A percentile compares a stretch with the other conserved stretches of the same genome.
phyloP scores from a whole-genome alignment of 2,888 invertebrate species.

The Tiliacea aurago region DNA sequence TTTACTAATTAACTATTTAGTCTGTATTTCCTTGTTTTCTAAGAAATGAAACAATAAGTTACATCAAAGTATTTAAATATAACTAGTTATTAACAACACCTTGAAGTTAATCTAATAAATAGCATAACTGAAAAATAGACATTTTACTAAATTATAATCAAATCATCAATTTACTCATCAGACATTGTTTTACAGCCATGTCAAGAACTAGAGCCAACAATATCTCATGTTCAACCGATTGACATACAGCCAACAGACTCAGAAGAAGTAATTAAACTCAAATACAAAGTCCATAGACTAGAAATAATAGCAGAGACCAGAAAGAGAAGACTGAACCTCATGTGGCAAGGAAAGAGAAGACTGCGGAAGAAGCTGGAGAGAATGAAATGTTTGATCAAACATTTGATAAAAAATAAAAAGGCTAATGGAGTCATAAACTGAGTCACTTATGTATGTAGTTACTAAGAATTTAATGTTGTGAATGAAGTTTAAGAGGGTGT shows the following conservation, averaged over 20 bases:
- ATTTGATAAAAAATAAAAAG: conserved; percentile 76
- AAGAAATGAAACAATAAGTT: background rate
- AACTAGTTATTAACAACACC: background rate
- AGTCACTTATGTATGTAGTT: background rate
- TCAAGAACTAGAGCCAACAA: conserved; percentile 78
- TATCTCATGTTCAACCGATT: conserved; percentile 71
- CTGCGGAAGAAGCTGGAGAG: conserved; percentile 76
- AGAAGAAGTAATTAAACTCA: conserved; percentile 79
- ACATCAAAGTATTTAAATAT: background rate
- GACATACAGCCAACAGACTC: conserved; percentile 77
- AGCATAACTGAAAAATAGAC: background rate
- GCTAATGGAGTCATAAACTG: conserved; percentile 37
- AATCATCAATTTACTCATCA: background rate
- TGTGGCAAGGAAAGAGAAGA: conserved; percentile 78
- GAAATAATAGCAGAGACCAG: conserved; percentile 80
- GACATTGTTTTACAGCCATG: conserved; percentile 73
- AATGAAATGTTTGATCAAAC: conserved; percentile 78
- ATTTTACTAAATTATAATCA: background rate
- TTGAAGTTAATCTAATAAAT: background rate
- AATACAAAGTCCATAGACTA: conserved; percentile 78
- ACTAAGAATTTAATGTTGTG: background rate
- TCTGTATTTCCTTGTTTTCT: background rate
- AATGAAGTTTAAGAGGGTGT: background rate
- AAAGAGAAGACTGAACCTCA: conserved; percentile 75
- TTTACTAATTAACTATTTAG: background rate